Conservation (phyloP, 2,888 invertebrate genomes). For the Tipula helvola region DNA sequence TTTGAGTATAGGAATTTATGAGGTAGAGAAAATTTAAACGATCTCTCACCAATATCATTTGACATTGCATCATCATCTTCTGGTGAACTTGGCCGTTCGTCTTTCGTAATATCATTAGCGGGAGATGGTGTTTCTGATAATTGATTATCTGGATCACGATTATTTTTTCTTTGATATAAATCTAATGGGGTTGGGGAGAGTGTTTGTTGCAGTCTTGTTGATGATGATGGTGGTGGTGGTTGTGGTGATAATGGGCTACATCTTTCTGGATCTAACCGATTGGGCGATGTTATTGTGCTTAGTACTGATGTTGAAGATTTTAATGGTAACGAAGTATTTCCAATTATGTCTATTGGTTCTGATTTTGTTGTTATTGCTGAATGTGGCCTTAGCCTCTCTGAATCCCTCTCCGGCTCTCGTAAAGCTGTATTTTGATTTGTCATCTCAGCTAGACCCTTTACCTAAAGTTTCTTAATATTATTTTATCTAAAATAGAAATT, state of each 20-base stretch:
- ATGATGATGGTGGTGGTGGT: conserved; percentile 26
- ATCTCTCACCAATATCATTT: conserved; percentile 42
- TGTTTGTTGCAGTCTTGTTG: conserved; percentile 19
- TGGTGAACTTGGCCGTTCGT: conserved; percentile 39
- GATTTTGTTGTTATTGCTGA: conserved; percentile 21
- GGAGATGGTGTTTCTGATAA: conserved; percentile 22
- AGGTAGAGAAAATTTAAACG: conserved; percentile 22
- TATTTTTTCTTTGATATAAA: conserved; percentile 33
- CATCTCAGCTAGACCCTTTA: conserved; percentile 88
- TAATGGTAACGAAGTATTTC: conserved; percentile 18
- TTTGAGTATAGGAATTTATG: conserved; percentile 7
- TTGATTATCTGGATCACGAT: conserved; percentile 14
- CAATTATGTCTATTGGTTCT: conserved; percentile 21
- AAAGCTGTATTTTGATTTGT: conserved; percentile 60
- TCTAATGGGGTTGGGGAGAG: conserved; percentile 30
- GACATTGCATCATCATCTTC: conserved; percentile 48
- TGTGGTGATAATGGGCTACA: conserved; percentile 30
- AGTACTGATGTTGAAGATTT: conserved; percentile 21
- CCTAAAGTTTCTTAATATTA: conserved; percentile 28
- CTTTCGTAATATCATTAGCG: conserved; percentile 14
- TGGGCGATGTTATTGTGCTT: conserved; percentile 6
- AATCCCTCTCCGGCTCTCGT: conserved; percentile 39
- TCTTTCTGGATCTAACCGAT: conserved; percentile 22
- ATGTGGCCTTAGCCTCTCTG: conserved; percentile 34
- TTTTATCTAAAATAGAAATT: not conserved